These are phyloP conservation scores for Philypnodon macrostomus DNA, from an alignment of 2,797 vertebrate genomes.

Conservation along the genomic window DNA sequence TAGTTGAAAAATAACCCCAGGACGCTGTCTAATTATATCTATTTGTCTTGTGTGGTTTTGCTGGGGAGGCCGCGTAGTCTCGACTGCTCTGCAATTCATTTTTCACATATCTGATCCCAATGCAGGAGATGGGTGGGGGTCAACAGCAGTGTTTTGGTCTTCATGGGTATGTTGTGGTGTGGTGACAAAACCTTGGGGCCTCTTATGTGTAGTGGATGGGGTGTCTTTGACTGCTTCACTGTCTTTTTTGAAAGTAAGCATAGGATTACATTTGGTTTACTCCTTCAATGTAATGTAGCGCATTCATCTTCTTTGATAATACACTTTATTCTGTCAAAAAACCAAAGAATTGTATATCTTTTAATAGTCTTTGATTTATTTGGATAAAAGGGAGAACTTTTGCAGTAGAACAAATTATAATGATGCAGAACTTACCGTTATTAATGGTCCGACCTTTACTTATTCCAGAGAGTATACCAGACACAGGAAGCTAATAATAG, in stretches of 20 bases:
- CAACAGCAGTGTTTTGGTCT: constrained; percentile 29
- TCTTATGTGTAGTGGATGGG: constrained; percentile 40
- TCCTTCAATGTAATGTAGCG: constrained; percentile 33
- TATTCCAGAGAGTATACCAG: not conserved
- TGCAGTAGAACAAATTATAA: not conserved
- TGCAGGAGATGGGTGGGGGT: constrained; percentile 45
- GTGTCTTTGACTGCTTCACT: constrained; percentile 45
- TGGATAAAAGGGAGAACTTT: constrained; percentile 1
- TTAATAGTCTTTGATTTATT: constrained; percentile 6
- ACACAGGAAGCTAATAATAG: constrained; percentile 8
- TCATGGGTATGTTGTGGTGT: constrained; percentile 51
- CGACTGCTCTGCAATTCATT: constrained; percentile 74
- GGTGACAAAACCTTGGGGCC: constrained; percentile 22
- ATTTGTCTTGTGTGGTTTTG: constrained; percentile 79
- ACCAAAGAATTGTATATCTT: no score
- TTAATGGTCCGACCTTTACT: constrained; percentile 9
- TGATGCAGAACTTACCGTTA: constrained; percentile 6
- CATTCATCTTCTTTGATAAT: constrained; percentile 49
- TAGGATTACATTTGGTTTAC: constrained; percentile 49
- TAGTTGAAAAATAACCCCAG: constrained; percentile 87
- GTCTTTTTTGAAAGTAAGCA: constrained; percentile 38
- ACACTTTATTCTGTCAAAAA: not conserved
- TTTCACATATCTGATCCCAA: constrained; percentile 77
- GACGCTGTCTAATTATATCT: constrained; percentile 78
- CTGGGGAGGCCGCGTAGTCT: constrained; percentile 70